Evolutionary conservation across 2,113 vertebrate species (phyloP), one percentile per base, ranked within the genome.

Genomic region (Melospiza melodia): DNA sequence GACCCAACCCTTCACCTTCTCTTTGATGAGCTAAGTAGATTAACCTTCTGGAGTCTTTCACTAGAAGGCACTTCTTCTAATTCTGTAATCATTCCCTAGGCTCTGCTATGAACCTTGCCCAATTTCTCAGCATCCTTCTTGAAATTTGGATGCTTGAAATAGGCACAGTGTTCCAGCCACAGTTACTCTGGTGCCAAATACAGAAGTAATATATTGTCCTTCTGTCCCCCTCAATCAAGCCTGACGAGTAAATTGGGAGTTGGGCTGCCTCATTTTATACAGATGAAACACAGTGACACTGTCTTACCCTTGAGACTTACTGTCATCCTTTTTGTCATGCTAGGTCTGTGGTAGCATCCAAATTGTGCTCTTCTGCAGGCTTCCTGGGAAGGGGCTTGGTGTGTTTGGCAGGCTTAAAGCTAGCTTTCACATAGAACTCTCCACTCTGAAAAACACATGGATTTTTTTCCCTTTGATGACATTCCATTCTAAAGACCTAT

Each of bases 1-100:
- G 61, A 84, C 52, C 31, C 79, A 90, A 87, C 63, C 63, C 51
- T 95, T 93, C 93, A 93, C 94, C 93, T 97, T 90, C 80, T 77
- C 80, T 94, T 90, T 95, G 91, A 95, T 84, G 73, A 96, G 89
- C 57, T 92, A 93, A 97, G 93, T 92, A 93, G 95, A 96, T 95
- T 95, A 95, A 95, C 91, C 93, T 95, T 90, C 91, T 90, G 65
- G 55, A 94, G 94, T 86, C 73, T 94, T 92, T 93, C 95, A 77
- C 90, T 89, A 78, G 76, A 86, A 94, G 93, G 46, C 72, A 84
- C 66, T 18, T 66, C 79, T 92, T 95, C 86, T 95, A 95, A 93
- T 90, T 83, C 93, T 86, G 83, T 90, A 93, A 90, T 94, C 83
- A 81, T 90, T 95, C 89, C 80, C 93, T 72, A 59, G 65, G 43